phyloP scores from a whole-genome alignment of 2,113 vertebrate genomes.

The Tenebrosternarchus preto region DNA sequence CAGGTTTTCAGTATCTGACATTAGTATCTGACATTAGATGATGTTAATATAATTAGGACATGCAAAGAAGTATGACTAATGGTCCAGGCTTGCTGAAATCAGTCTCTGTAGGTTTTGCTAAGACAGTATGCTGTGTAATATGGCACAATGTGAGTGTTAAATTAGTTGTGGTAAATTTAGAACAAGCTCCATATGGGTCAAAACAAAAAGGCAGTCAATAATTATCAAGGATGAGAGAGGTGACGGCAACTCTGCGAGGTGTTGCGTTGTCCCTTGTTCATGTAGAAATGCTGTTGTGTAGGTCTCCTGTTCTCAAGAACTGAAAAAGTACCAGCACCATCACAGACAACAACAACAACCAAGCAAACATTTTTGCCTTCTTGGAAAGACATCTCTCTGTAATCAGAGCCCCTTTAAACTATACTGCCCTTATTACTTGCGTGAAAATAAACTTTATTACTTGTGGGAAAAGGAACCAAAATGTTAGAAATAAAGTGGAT shows the following conservation, averaged over 20 bases:
- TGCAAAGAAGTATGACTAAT: background rate
- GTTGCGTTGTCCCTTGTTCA: background rate
- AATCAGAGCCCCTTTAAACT: too few relatives aligned
- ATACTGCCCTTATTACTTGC: too few relatives aligned
- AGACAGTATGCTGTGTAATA: background rate
- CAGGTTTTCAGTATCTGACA: background rate
- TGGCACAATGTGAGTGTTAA: constrained; percentile 7
- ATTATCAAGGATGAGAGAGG: constrained; percentile 23
- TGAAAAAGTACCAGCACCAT: too few relatives aligned
- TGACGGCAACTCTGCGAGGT: background rate
- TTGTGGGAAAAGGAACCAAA: too few relatives aligned
- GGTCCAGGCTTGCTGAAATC: background rate
- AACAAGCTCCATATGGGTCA: background rate
- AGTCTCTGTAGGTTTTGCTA: background rate
- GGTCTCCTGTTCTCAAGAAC: background rate
- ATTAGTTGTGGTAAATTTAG: constrained; percentile 16
- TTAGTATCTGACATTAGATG: too few relatives aligned
- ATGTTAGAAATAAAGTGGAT: too few relatives aligned
- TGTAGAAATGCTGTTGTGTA: background rate
- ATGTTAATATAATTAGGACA: too few relatives aligned
- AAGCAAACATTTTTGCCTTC: too few relatives aligned
- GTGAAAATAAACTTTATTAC: too few relatives aligned
- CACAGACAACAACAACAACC: too few relatives aligned
- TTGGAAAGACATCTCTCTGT: too few relatives aligned
- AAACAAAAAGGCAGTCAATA: background rate